Evolutionary conservation across 2,888 invertebrate genomes (phyloP).

Genomic region (Scaptomyza tumidula): DNA sequence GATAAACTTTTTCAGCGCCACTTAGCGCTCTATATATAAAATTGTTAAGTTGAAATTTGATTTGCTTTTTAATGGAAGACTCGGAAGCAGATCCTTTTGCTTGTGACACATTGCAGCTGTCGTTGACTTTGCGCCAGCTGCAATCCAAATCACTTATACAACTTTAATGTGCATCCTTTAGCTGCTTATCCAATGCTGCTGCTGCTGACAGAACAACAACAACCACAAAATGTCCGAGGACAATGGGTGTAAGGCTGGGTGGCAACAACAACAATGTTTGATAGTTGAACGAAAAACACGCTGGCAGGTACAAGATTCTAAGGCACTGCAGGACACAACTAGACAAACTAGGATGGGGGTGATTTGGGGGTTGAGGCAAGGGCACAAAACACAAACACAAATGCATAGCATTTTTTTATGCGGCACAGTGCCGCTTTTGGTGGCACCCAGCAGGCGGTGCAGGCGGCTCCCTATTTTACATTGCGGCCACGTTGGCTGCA

Average conservation of each 20-base stretch:
- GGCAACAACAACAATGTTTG: conserved; percentile 44
- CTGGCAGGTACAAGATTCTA: conserved; percentile 57
- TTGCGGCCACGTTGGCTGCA: conserved; percentile 40
- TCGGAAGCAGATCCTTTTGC: conserved; percentile 7
- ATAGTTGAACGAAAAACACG: conserved; percentile 49
- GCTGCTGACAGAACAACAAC: conserved; percentile 24
- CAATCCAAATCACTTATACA: conserved; percentile 60
- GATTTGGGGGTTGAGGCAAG: background rate
- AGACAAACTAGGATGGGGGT: conserved; percentile 25
- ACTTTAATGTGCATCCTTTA: conserved; percentile 61
- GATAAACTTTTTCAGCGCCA: background rate
- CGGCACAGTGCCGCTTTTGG: conserved; percentile 8
- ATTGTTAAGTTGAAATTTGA: conserved; percentile 53
- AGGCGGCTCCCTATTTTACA: conserved; percentile 15
- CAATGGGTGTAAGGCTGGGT: conserved; percentile 57
- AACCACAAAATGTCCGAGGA: conserved; percentile 37
- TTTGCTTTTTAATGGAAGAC: conserved; percentile 52
- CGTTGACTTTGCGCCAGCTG: conserved; percentile 23
- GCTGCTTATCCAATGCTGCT: conserved; percentile 42
- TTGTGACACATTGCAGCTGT: conserved; percentile 3
- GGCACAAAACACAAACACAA: conserved; percentile 60
- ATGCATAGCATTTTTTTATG: conserved; percentile 62
- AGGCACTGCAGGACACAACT: conserved; percentile 42
- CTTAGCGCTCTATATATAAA: conserved; percentile 18
- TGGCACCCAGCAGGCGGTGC: conserved; percentile 18